Evolutionary conservation across 2,113 vertebrate genomes (phyloP).

Genomic region (Gavialis gangeticus): DNA sequence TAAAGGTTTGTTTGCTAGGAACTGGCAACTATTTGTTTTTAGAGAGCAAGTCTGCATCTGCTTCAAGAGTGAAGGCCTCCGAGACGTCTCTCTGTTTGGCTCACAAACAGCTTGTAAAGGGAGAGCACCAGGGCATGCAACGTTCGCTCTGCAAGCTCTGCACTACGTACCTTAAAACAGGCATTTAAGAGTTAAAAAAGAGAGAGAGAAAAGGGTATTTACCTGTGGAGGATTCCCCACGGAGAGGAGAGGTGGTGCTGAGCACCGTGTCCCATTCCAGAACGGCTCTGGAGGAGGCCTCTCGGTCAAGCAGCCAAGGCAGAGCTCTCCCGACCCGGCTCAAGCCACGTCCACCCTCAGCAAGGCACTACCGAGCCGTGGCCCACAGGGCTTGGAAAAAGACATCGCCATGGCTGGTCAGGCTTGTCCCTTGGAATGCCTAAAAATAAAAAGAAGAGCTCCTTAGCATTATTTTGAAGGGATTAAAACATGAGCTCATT

Average conservation of each 20-base stretch:
- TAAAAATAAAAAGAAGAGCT: not conserved
- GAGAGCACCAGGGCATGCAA: not conserved
- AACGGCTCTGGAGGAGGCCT: not conserved
- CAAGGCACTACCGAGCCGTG: too few relatives aligned
- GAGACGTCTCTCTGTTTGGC: not conserved
- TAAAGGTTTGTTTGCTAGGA: constrained; percentile 56
- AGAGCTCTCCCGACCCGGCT: not conserved
- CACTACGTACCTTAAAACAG: not conserved
- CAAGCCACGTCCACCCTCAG: not conserved
- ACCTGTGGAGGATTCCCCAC: constrained; percentile 16
- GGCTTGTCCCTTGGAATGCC: not conserved
- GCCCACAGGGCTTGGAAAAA: not conserved
- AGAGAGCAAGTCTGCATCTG: not conserved
- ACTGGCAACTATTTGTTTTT: constrained; percentile 57
- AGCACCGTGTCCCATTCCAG: not conserved
- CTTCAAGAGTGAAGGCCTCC: not conserved
- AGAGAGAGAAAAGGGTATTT: constrained; percentile 1
- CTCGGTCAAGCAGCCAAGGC: rapidly evolving
- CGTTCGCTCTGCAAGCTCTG: not conserved
- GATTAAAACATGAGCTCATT: not conserved
- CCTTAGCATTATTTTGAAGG: not conserved
- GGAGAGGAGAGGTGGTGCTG: not conserved
- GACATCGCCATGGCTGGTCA: not conserved
- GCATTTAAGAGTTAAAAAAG: not conserved
- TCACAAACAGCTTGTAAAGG: not conserved